Evolutionary conservation across 2,797 vertebrate genomes (phyloP).

Genomic region (Amblyopsis hoosieri): DNA sequence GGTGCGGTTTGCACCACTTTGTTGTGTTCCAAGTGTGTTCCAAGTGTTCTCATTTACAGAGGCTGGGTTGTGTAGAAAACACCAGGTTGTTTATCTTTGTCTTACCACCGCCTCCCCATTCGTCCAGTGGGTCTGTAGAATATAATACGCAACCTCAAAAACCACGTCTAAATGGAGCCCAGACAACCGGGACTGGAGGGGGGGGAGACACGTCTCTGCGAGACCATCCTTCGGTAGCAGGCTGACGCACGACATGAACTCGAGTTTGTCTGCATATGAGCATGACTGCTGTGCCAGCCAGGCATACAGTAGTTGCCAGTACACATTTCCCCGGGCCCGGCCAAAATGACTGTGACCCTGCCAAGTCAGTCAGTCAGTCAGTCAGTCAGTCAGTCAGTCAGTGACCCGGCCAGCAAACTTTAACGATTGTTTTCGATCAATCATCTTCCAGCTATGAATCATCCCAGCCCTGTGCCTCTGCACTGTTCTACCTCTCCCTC

Average conservation of each 20-base stretch:
- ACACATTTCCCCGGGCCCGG: constrained; percentile 32
- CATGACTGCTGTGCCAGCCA: constrained; percentile 10
- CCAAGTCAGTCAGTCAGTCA: constrained; percentile 33
- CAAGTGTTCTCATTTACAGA: too few relatives aligned
- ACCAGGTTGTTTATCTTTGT: not conserved
- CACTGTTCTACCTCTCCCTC: constrained; percentile 1
- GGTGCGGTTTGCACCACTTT: too few relatives aligned
- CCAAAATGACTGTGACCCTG: constrained; percentile 14
- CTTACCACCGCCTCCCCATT: constrained; percentile 8
- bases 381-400: constrained; percentile 35
- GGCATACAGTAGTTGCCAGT: constrained; percentile 31
- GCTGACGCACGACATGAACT: constrained; percentile 24
- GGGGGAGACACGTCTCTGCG: constrained; percentile 39
- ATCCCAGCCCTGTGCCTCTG: constrained; percentile 21
- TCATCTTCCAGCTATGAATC: constrained; percentile 38
- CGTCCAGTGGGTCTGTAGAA: constrained; percentile 28
- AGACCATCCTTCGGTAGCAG: constrained; percentile 36
- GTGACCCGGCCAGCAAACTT: not conserved
- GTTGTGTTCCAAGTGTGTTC: too few relatives aligned
- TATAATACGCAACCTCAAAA: constrained; percentile 22
- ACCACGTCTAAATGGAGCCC: constrained; percentile 37
- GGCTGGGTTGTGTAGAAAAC: too few relatives aligned
- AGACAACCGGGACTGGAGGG: constrained; percentile 42
- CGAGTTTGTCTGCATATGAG: constrained; percentile 16
- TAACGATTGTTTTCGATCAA: constrained; percentile 52